Percentiles rank a stretch among this genome's conserved stretches.
phyloP scores from a whole-genome alignment of 2,113 vertebrate species.

The Craseonycteris thonglongyai region DNA sequence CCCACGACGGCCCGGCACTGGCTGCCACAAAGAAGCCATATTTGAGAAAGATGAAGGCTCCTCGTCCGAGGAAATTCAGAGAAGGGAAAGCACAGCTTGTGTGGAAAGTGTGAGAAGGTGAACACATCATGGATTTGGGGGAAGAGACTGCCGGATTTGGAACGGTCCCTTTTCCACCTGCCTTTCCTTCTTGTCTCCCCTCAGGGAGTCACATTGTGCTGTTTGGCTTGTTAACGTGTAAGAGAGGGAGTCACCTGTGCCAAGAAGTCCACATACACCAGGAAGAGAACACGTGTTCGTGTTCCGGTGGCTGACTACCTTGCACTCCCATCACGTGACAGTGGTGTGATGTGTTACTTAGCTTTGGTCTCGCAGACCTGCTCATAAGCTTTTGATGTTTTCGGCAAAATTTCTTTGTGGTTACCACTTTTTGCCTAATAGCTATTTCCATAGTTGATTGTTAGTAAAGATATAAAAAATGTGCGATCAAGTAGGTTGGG shows the following conservation, averaged over 20 bases:
- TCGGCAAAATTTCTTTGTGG: neutral
- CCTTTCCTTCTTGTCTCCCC: neutral
- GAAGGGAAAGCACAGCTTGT: neutral
- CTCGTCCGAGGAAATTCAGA: neutral
- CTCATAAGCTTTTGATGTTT: neutral
- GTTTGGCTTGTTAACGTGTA: neutral
- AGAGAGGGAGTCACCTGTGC: neutral
- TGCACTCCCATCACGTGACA: neutral
- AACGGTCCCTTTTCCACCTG: neutral
- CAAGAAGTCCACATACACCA: neutral
- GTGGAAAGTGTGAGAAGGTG: neutral
- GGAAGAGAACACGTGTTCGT: neutral
- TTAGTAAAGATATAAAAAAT: neutral
- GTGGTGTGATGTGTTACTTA: neutral
- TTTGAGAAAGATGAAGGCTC: neutral
- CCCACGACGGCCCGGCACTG: neutral
- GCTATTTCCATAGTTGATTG: neutral
- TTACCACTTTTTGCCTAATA: neutral
- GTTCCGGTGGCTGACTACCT: neutral
- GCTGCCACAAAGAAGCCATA: neutral
- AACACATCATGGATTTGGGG: neutral
- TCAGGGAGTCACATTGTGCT: neutral
- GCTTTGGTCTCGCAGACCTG: neutral
- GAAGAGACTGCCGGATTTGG: neutral
- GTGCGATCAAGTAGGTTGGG: neutral